Evolutionary conservation across 2,888 invertebrate genomes (phyloP), one percentile per base, ranked within the genome.

Genomic region (Ichneumon xanthorius): DNA sequence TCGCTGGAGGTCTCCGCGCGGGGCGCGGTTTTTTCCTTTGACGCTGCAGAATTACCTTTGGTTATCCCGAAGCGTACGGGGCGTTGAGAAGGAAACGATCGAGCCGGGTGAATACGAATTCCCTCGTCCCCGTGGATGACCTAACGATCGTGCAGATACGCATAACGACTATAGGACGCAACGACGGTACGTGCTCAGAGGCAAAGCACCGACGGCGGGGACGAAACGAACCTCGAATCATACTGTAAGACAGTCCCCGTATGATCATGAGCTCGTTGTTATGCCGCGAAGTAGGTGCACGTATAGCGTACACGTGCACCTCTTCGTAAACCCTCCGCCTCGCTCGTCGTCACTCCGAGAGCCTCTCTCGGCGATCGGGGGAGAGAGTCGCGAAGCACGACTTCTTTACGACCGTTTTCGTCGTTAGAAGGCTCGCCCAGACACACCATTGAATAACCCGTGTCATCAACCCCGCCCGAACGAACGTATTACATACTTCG

Each of bases 401-500:
- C 33, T 48, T 63, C 30, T 76, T 53, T 71, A 77, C 84, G 80
- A 75, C 82, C 65, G 45, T 82, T 70, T 71, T 76, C 58, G 67
- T 82, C 82, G 85, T 82, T 85, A 82, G 82, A 82, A 82, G 82
- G 82, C 85, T 85, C 82, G 79, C 70, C 53, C 85, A 75, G 82
- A 82, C 79, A 82, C 75, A 82, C 82, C 82, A 82, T 85, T 85
- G 82, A 85, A 85, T 85, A 85, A 82, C 76, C 48, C 65, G 85
- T 85, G 85, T 85, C 85, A 80, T 82, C 79, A 85, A 85, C 85
- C 85, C 82, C 79, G 53, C 70, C 63, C 65, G 58, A 58, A 55
- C 71, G 75, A 63, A 55, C 79, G 55, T 71, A 79, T 82, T 80
- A 71, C 70, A 72, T 33, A 75, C 75, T 70, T 63, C 33, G 2